Conservation (phyloP, 2,797 vertebrate genomes). For the Enteromius trimaculatus region DNA sequence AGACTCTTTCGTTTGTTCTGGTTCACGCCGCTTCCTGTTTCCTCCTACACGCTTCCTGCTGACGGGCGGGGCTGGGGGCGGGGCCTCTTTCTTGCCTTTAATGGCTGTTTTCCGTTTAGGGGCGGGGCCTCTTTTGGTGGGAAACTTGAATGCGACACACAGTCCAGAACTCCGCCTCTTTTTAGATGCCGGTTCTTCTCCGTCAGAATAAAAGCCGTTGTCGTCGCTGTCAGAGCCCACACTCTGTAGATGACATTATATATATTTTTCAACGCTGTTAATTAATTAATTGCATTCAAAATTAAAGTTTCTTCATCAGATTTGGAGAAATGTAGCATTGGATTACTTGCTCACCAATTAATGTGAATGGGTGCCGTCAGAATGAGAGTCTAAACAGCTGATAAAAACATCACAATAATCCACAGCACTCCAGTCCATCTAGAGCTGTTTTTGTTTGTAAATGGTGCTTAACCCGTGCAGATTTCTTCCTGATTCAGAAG, state of each 20-base stretch:
- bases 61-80: slow-evolving; percentile 56
- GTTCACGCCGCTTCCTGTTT: slow-evolving; percentile 33
- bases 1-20: slow-evolving; percentile 2
- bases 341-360: no score
- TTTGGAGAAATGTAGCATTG: not conserved
- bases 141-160: slow-evolving; percentile 91
- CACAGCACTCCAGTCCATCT: no score
- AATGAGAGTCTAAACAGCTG: no score
- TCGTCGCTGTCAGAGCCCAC: slow-evolving; percentile 71
- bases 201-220: slow-evolving; percentile 76
- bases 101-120: slow-evolving; percentile 56
- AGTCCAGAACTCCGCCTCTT: slow-evolving; percentile 82
- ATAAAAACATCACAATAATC: no score
- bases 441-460: no score
- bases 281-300: no score
- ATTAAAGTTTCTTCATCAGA: no score
- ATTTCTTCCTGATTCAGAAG: no score
- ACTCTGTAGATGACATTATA: slow-evolving; percentile 62
- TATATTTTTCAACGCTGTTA: no score
- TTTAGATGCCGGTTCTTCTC: slow-evolving; percentile 67
- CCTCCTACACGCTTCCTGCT: slow-evolving; percentile 48
- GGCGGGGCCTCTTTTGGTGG: slow-evolving; percentile 77
- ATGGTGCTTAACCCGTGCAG: no score
- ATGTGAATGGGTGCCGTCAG: no score
- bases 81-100: slow-evolving; percentile 51